Conservation (phyloP, 1,140 invertebrate genomes). For the Drosophila novamexicana region DNA sequence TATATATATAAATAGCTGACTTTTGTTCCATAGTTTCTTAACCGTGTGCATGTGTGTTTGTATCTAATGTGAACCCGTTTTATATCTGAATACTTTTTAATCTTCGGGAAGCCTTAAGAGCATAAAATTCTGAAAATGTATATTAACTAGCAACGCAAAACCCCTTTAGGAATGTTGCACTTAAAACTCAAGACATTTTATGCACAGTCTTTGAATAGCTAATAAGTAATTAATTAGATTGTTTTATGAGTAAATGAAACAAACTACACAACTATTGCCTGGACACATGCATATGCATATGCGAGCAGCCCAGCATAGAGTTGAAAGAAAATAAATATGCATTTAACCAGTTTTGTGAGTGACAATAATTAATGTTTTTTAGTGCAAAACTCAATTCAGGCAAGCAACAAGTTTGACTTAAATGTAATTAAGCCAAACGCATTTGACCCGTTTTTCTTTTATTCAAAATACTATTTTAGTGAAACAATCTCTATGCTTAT, state of each 20-base stretch:
- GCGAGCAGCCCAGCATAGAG: not conserved
- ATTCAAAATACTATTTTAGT: not conserved
- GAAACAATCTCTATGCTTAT: too few species aligned
- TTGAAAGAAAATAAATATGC: not conserved
- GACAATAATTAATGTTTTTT: not conserved
- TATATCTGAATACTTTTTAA: not conserved
- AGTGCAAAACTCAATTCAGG: not conserved
- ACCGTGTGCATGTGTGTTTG: not conserved
- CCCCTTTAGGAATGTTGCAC: too few species aligned
- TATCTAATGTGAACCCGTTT: conserved; percentile 19
- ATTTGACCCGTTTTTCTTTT: not conserved
- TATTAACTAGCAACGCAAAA: too few species aligned
- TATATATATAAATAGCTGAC: not conserved
- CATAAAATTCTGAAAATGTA: too few species aligned
- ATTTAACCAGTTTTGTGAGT: conserved; percentile 14
- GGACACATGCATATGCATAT: not conserved
- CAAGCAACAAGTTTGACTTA: conserved; percentile 4
- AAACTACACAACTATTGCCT: not conserved
- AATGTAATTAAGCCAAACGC: not conserved
- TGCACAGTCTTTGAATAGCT: too few species aligned
- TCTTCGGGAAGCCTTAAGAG: conserved; percentile 1
- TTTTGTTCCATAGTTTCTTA: not conserved
- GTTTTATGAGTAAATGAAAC: not conserved
- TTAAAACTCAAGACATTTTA: too few species aligned
- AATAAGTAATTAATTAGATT: too few species aligned